A percentile compares a stretch with the other conserved stretches of the same genome.
Conservation (phyloP, 2,113 vertebrate genomes). For the Anoplopoma fimbria region DNA sequence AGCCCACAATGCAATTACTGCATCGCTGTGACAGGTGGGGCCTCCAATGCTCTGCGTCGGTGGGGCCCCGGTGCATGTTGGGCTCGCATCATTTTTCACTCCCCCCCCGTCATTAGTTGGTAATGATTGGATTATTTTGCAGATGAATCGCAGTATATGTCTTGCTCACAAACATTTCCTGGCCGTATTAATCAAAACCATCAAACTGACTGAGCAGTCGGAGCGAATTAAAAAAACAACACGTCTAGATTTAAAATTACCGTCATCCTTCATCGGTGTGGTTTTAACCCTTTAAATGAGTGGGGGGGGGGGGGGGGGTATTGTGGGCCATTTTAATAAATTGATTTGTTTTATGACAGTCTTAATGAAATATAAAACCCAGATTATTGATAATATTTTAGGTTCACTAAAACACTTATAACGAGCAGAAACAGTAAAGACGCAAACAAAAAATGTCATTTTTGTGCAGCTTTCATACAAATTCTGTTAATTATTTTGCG, state of each 20-base stretch:
- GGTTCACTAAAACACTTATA: neutral
- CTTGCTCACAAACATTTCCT: conserved; percentile 99
- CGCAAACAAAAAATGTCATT: neutral
- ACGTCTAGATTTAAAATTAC: conserved; percentile 96
- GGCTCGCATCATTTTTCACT: conserved; percentile 96
- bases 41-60: conserved; percentile 75
- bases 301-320: no score
- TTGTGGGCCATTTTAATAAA: conserved; percentile 55
- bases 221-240: conserved; percentile 94
- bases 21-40: conserved; percentile 87
- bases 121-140: conserved; percentile 99
- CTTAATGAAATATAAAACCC: conserved; percentile 25
- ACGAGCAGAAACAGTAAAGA: neutral
- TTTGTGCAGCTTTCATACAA: neutral
- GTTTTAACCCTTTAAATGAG: conserved; percentile 86
- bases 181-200: conserved; percentile 98
- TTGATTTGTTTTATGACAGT: conserved; percentile 44
- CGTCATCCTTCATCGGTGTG: conserved; percentile 93
- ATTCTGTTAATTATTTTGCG: neutral
- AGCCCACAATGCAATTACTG: conserved; percentile 90
- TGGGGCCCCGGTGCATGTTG: conserved; percentile 85
- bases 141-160: conserved; percentile 99
- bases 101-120: conserved; percentile 96
- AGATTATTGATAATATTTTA: conserved; percentile 14
- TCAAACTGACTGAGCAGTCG: conserved; percentile 94